Conservation (phyloP, 1,140 invertebrate genomes). For the Leptopilina clavipes region DNA sequence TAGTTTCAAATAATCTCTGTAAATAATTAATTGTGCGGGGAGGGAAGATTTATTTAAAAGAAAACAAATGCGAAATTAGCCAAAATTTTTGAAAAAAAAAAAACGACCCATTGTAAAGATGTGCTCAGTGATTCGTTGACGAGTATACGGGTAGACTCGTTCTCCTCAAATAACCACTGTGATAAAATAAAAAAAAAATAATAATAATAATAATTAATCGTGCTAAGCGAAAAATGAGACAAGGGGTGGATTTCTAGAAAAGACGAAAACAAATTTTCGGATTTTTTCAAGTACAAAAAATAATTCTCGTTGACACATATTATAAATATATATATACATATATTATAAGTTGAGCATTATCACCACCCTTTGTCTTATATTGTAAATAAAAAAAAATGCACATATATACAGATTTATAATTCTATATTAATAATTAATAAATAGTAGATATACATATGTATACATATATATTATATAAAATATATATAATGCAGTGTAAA, state of each 20-base stretch:
- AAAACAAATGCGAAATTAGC: constrained; percentile 16
- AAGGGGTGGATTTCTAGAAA: neutral
- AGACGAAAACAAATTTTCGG: constrained; percentile 14
- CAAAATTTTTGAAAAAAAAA: constrained; percentile 26
- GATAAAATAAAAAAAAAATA: constrained; percentile 52
- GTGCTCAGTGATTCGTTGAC: constrained; percentile 62
- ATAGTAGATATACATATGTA: constrained; percentile 35
- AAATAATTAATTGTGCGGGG: too few relatives aligned
- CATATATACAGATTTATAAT: constrained; percentile 34
- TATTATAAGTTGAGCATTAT: constrained; percentile 21
- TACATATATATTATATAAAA: constrained; percentile 41
- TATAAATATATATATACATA: too few relatives aligned
- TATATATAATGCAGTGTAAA: constrained; percentile 42
- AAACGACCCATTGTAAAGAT: too few relatives aligned
- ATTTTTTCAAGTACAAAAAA: constrained; percentile 26
- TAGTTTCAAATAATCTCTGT: too few relatives aligned
- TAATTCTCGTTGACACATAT: neutral
- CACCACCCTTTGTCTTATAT: constrained; percentile 26
- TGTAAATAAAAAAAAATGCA: constrained; percentile 34
- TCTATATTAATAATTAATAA: constrained; percentile 37
- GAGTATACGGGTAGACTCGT: constrained; percentile 62
- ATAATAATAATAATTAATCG: constrained; percentile 29
- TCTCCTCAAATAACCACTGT: constrained; percentile 67
- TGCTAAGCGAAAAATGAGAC: constrained; percentile 35
- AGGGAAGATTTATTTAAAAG: neutral